A percentile compares a stretch with the other conserved stretches of the same genome.
These are phyloP conservation scores for Caranx ignobilis DNA, from an alignment of 2,113 vertebrate genomes.

Conservation along the genomic window DNA sequence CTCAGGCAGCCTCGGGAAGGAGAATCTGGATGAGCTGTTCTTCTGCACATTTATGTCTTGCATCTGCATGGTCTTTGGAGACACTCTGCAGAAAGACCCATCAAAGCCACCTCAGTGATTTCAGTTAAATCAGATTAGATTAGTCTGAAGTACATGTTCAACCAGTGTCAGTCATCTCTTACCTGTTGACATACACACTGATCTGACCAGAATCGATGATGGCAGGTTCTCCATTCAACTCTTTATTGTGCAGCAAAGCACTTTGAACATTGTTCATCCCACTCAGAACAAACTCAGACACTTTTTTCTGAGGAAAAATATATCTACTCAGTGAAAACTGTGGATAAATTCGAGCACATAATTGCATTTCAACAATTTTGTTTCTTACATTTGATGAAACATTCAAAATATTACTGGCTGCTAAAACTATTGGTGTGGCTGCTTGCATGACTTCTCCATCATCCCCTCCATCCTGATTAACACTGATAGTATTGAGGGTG, in stretches of 20 bases:
- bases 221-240: slow-evolving; percentile 80
- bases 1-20: slow-evolving; percentile 83
- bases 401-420: slow-evolving; percentile 89
- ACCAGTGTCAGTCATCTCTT: slow-evolving; percentile 36
- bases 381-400: slow-evolving; percentile 80
- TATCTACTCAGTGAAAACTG: not conserved
- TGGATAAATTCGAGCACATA: not conserved
- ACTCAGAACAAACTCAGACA: slow-evolving; percentile 82
- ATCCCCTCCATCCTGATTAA: slow-evolving; percentile 61
- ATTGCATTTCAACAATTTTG: not conserved
- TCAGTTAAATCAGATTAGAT: not conserved
- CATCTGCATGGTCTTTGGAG: slow-evolving; percentile 72
- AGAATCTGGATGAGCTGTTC: slow-evolving; percentile 86
- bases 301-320: slow-evolving; percentile 70
- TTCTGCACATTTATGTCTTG: slow-evolving; percentile 77
- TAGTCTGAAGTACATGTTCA: not conserved
- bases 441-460: slow-evolving; percentile 78
- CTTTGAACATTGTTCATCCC: slow-evolving; percentile 88
- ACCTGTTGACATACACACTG: slow-evolving; percentile 92
- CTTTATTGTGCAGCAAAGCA: slow-evolving; percentile 86
- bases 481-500: slow-evolving; percentile 81
- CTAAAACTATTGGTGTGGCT: slow-evolving; percentile 85
- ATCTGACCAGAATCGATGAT: slow-evolving; percentile 85
- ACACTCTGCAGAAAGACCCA: slow-evolving; percentile 67
- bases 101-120: not conserved